Evolutionary conservation across 2,113 vertebrate species (phyloP).

Genomic region (Cyanistes caeruleus): DNA sequence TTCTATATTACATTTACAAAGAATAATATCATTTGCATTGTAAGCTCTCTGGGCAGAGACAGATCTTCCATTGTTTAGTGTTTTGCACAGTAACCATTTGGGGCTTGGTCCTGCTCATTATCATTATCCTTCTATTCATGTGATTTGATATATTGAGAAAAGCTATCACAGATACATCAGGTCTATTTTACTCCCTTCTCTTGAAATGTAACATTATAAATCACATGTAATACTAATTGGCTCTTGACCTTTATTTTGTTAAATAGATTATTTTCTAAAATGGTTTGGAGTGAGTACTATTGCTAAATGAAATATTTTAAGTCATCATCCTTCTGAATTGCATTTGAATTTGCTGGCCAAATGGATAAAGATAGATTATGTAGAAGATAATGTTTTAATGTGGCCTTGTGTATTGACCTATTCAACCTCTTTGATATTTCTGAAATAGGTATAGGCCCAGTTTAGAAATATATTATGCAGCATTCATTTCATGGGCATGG

Average conservation of each 20-base stretch:
- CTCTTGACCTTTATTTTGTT: slow-evolving; percentile 32
- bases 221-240: background rate
- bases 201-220: slow-evolving; percentile 9
- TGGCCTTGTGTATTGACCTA: background rate
- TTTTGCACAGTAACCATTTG: background rate
- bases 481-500: background rate
- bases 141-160: background rate
- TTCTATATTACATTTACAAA: background rate
- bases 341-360: background rate
- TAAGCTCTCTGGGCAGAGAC: background rate
- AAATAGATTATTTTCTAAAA: slow-evolving; percentile 23
- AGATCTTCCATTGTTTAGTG: background rate
- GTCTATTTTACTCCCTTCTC: background rate
- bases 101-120: background rate
- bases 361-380: background rate
- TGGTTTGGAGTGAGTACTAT: background rate
- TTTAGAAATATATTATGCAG: background rate
- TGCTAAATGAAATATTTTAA: slow-evolving; percentile 23
- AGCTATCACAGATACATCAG: background rate
- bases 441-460: background rate
- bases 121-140: background rate
- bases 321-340: background rate
- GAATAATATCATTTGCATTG: background rate
- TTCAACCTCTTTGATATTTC: background rate
- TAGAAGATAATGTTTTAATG: background rate